Percentiles rank a stretch among this genome's conserved stretches.
Conservation (phyloP, 2,113 vertebrate species). For the Elaphurus davidianus region DNA sequence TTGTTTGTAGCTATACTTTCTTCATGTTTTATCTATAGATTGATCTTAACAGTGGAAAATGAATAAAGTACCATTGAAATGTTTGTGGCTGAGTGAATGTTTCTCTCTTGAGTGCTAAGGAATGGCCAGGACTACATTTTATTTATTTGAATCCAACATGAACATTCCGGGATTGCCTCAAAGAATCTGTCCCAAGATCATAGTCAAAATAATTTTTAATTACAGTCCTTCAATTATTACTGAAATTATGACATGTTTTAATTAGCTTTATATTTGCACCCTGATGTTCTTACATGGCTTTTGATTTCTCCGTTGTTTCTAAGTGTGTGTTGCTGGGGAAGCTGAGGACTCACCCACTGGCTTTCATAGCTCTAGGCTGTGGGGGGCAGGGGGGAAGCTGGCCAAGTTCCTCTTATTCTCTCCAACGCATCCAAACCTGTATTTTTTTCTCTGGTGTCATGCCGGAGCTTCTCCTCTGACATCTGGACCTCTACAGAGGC, state of each 20-base stretch:
- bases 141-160: not conserved
- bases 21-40: not conserved
- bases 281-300: not conserved
- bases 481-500: not conserved
- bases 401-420: not conserved
- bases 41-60: not conserved
- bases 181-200: not conserved
- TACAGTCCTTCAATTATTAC: not conserved
- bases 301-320: not conserved
- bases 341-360: no score
- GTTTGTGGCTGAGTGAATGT: not conserved
- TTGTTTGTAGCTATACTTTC: not conserved
- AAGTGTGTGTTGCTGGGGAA: no score
- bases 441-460: not conserved
- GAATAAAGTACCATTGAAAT: not conserved
- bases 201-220: not conserved
- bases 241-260: not conserved
- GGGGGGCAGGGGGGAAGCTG: not conserved
- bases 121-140: not conserved
- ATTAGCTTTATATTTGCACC: not conserved
- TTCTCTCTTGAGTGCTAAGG: not conserved
- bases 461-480: not conserved
- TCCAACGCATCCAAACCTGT: accelerated
- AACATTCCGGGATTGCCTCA: not conserved
- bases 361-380: not conserved